Conservation (phyloP, 2,797 vertebrate species). For the Pseudomugil gertrudae region DNA sequence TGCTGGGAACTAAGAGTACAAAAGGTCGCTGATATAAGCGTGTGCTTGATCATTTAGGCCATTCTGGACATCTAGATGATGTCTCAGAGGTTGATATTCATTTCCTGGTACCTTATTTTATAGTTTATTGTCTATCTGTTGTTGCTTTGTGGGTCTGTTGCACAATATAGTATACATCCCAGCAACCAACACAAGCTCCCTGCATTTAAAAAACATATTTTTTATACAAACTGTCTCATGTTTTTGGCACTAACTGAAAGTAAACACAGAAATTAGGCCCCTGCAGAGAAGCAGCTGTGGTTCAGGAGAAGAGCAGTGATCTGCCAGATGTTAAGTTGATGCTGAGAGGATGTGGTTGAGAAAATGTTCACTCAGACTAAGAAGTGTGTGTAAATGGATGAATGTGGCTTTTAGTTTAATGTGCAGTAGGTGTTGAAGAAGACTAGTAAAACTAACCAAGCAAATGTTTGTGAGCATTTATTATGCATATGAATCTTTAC, state of each 20-base stretch:
- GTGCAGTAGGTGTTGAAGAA: not conserved
- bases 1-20: no score
- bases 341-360: not conserved
- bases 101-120: no score
- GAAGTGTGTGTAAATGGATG: not conserved
- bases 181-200: no score
- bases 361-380: not conserved
- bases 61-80: no score
- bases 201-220: no score
- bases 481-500: not conserved
- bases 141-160: no score
- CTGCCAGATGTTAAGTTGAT: not conserved
- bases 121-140: no score
- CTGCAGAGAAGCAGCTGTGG: not conserved
- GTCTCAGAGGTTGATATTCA: no score
- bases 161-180: no score
- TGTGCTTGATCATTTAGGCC: no score
- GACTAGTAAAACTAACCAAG: not conserved
- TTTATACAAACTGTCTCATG: not conserved
- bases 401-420: no score
- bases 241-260: not conserved
- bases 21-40: no score
- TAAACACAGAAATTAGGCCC: slow-evolving; percentile 1
- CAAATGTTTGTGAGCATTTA: not conserved
- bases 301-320: not conserved